Evolutionary conservation across 1,140 invertebrate genomes (phyloP).

Genomic region (Luehdorfia chinensis): DNA sequence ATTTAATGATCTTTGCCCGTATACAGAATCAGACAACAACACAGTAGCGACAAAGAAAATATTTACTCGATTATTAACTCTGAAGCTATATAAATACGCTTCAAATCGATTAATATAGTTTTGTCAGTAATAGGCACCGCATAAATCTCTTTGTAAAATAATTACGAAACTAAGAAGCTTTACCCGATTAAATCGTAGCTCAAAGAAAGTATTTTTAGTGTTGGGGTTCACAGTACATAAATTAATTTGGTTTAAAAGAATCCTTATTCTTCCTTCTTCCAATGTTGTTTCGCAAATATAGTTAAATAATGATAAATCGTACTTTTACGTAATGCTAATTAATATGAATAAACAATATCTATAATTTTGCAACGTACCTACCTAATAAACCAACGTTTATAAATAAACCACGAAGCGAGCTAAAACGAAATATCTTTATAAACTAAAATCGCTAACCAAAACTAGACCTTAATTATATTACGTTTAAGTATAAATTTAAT

Average conservation of each 20-base stretch:
- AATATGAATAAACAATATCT: background rate
- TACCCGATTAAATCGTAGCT: background rate
- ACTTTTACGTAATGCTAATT: too few relatives aligned
- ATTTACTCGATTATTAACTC: background rate
- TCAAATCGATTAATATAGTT: too few relatives aligned
- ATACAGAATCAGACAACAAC: too few relatives aligned
- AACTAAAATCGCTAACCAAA: background rate
- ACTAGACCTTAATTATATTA: background rate
- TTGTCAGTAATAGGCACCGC: too few relatives aligned
- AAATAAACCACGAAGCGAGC: constrained; percentile 16
- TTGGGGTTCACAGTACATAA: too few relatives aligned
- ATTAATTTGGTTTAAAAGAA: too few relatives aligned
- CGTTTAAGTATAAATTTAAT: background rate
- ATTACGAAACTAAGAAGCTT: background rate
- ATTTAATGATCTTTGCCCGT: background rate
- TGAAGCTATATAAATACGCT: too few relatives aligned
- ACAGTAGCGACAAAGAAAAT: background rate
- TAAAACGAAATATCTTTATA: constrained; percentile 7
- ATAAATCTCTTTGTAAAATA: too few relatives aligned
- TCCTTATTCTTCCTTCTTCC: too few relatives aligned
- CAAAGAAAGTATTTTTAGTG: too few relatives aligned
- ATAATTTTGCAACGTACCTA: constrained; percentile 9
- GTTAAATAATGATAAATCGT: too few relatives aligned
- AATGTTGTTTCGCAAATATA: too few relatives aligned
- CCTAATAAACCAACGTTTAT: constrained; percentile 16